Evolutionary conservation across 37 sponge, comb jelly and placozoan genomes (phyloP).

Genomic region (Mnemiopsis leidyi): DNA sequence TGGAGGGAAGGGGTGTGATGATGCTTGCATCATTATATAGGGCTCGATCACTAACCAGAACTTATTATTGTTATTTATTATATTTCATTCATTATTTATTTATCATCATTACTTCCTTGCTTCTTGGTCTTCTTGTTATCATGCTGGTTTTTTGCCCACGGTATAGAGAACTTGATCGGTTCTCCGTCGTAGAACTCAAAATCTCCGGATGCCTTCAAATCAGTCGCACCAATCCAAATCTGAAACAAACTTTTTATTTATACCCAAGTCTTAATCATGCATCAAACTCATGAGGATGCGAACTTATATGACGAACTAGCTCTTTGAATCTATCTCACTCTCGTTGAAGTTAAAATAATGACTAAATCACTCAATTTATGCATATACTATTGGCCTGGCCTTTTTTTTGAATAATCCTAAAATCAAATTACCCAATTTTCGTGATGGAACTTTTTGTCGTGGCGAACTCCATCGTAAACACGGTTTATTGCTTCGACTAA

Average conservation of each 20-base stretch:
- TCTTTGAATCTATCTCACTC: too few species aligned
- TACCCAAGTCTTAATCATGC: too few species aligned
- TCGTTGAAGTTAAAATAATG: too few species aligned
- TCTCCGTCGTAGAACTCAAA: slow-evolving; percentile 15
- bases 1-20: too few species aligned
- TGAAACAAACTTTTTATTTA: not conserved
- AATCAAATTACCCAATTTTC: not conserved
- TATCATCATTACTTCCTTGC: slow-evolving; percentile 7
- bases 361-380: too few species aligned
- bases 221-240: slow-evolving; percentile 37
- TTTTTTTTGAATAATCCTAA: not conserved
- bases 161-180: not conserved
- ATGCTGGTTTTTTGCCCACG: slow-evolving; percentile 5
- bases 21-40: too few species aligned
- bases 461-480: not conserved
- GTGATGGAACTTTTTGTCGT: slow-evolving; percentile 25
- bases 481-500: not conserved
- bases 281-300: too few species aligned
- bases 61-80: too few species aligned
- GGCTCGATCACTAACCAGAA: too few species aligned
- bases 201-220: not conserved
- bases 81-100: not conserved
- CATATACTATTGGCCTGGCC: too few species aligned
- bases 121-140: slow-evolving; percentile 15
- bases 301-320: too few species aligned